Percentiles rank a stretch among this genome's conserved stretches.
Evolutionary conservation across 2,113 vertebrate species (phyloP).

Genomic region (Atrichornis clamosus): DNA sequence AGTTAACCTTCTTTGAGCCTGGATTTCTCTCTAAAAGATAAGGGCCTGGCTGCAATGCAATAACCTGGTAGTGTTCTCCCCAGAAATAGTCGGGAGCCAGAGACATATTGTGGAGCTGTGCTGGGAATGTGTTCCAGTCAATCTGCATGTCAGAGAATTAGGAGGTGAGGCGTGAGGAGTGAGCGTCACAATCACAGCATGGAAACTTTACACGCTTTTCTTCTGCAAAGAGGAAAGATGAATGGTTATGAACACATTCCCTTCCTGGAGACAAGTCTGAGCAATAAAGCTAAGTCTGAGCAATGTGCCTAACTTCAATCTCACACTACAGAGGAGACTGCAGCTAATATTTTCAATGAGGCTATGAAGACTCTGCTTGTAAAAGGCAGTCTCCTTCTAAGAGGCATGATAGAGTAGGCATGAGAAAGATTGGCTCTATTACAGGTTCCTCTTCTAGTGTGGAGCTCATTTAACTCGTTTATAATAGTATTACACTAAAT

Average conservation of each 20-base stretch:
- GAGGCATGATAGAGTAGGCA: neutral
- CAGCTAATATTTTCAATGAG: neutral
- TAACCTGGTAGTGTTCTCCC: neutral
- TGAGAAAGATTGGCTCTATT: neutral
- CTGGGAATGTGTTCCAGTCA: neutral
- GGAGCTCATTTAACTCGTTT: neutral
- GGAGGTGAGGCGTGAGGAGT: neutral
- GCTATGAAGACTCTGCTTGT: neutral
- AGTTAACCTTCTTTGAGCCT: neutral
- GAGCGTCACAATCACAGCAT: neutral
- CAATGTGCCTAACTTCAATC: neutral
- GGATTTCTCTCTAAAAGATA: neutral
- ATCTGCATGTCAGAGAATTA: neutral
- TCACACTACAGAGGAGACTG: neutral
- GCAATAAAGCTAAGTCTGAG: neutral
- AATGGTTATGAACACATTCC: neutral
- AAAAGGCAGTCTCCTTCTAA: neutral
- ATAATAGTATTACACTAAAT: neutral
- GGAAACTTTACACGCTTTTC: neutral
- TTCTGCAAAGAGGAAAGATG: neutral
- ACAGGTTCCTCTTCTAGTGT: neutral
- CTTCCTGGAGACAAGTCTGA: conserved; percentile 8
- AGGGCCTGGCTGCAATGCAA: neutral
- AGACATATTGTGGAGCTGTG: neutral
- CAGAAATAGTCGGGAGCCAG: neutral